Percentiles rank a stretch among this genome's conserved stretches.
These are phyloP conservation scores for Staurois parvus DNA, from an alignment of 2,797 vertebrate species.

Conservation along the genomic window DNA sequence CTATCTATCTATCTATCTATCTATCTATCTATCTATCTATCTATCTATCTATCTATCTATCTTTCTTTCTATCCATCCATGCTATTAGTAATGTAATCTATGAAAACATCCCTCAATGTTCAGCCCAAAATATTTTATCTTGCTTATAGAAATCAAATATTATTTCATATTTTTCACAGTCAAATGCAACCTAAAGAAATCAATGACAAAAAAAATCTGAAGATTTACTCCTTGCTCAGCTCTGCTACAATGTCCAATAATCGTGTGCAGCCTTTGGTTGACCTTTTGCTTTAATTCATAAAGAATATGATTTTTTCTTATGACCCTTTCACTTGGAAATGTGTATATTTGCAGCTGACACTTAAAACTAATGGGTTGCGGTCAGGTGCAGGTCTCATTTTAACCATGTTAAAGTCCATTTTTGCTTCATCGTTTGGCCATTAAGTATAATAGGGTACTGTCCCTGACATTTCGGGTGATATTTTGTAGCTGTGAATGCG, in stretches of 20 bases:
- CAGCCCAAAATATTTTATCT: no score
- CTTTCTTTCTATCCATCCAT: no score
- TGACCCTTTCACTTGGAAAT: conserved; percentile 30
- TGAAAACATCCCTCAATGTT: no score
- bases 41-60: no score
- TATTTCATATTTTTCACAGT: neutral
- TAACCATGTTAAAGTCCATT: conserved; percentile 22
- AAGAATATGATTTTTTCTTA: conserved; percentile 14
- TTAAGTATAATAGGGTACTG: conserved; percentile 47
- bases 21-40: no score
- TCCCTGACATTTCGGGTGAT: conserved; percentile 46
- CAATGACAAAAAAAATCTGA: neutral
- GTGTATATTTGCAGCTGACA: conserved; percentile 27
- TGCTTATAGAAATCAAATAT: neutral
- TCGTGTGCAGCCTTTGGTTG: conserved; percentile 29
- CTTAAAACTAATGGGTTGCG: conserved; percentile 22
- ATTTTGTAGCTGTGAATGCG: conserved; percentile 34
- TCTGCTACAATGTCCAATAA: conserved; percentile 1
- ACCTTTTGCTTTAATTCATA: conserved; percentile 49
- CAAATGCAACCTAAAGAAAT: neutral
- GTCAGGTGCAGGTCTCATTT: conserved; percentile 10
- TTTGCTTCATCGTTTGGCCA: conserved; percentile 22
- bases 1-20: no score
- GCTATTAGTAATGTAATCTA: no score
- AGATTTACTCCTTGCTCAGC: conserved; percentile 16